Evolutionary conservation across 2,113 vertebrate genomes (phyloP).

Genomic region (Sphyrna mokarran): DNA sequence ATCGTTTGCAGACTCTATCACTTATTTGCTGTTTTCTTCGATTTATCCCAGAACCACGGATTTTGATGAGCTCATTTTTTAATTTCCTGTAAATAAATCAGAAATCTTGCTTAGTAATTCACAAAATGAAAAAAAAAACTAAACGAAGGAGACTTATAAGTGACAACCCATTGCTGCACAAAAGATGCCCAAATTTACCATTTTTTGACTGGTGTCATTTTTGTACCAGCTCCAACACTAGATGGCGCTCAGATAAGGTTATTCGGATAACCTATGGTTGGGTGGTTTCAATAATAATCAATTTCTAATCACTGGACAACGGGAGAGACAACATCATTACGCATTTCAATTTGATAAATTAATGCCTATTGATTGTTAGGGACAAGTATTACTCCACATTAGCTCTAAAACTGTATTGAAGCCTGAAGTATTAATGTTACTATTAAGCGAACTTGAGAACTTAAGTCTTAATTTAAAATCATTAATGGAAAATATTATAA

Average conservation of each 20-base stretch:
- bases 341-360: not conserved
- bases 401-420: not conserved
- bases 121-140: not conserved
- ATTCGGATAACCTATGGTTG: not conserved
- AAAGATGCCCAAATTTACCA: not conserved
- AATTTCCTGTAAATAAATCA: constrained; percentile 62
- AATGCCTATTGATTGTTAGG: not conserved
- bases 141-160: not conserved
- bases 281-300: not conserved
- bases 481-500: no score
- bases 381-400: not conserved
- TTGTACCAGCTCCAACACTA: not conserved
- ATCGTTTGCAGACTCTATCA: constrained; percentile 72
- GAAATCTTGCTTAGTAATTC: constrained; percentile 4
- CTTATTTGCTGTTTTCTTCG: constrained; percentile 56
- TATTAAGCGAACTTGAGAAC: not conserved
- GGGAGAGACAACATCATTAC: not conserved
- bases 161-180: not conserved
- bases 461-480: not conserved
- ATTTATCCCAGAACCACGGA: constrained; percentile 66
- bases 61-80: constrained; percentile 90
- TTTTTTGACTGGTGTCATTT: not conserved
- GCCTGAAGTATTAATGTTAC: not conserved
- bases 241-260: not conserved
- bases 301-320: not conserved